Conservation (phyloP, 2,888 invertebrate species). For the Aphidius colemani region DNA sequence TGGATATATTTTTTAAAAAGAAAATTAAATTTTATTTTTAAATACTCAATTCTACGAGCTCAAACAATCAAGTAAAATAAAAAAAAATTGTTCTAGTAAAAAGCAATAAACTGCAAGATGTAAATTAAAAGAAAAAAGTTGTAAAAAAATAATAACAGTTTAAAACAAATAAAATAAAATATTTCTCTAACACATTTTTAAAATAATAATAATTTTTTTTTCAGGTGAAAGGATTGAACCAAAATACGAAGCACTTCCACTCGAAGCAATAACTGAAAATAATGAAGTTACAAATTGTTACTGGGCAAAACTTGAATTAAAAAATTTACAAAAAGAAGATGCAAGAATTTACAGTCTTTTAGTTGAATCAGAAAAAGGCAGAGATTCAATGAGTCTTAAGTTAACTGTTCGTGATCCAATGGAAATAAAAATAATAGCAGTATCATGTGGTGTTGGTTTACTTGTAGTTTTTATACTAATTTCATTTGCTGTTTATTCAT, state of each 20-base stretch:
- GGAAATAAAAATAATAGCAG: conserved; percentile 53
- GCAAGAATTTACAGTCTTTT: conserved; percentile 83
- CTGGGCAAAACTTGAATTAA: conserved; percentile 79
- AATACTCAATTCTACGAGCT: no score
- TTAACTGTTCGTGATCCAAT: conserved; percentile 53
- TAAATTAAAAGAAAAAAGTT: no score
- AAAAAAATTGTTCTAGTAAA: no score
- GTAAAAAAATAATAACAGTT: background rate
- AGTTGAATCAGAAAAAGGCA: conserved; percentile 86
- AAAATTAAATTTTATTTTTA: no score
- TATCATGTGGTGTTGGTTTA: conserved; percentile 49
- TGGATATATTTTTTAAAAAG: no score
- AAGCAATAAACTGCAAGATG: no score
- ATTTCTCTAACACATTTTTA: background rate
- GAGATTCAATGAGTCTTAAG: conserved; percentile 64
- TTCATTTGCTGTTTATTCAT: conserved; percentile 47
- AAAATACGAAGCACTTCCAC: conserved; percentile 54
- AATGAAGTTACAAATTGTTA: conserved; percentile 69
- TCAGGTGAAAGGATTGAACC: conserved; percentile 54
- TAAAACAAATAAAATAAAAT: background rate
- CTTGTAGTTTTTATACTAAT: conserved; percentile 49
- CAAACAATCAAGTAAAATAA: no score
- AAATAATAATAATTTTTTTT: background rate
- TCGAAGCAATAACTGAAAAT: conserved; percentile 54
- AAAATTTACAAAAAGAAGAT: conserved; percentile 77